These are phyloP conservation scores for Furcula furcula DNA, from an alignment of 2,888 invertebrate genomes.

Conservation along the genomic window DNA sequence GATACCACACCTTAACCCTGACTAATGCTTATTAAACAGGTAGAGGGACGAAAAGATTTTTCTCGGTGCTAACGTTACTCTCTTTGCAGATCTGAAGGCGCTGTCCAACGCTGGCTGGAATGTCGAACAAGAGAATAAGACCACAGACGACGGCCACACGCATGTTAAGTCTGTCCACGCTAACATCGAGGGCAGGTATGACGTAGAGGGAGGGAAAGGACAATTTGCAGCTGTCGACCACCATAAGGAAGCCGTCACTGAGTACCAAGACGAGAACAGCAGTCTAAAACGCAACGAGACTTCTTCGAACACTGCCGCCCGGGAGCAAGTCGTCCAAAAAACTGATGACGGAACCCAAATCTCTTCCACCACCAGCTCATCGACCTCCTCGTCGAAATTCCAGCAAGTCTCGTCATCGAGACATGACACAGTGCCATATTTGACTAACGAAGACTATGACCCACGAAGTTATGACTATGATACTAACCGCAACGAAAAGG, in stretches of 20 bases:
- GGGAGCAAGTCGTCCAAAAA: conserved; percentile 61
- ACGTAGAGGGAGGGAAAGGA: conserved; percentile 84
- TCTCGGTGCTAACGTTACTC: conserved; percentile 6
- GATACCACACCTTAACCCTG: conserved; percentile 42
- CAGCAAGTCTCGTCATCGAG: conserved; percentile 59
- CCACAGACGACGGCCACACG: conserved; percentile 84
- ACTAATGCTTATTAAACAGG: conserved; percentile 70
- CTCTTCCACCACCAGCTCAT: conserved; percentile 61
- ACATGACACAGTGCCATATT: conserved; percentile 60
- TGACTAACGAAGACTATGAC: conserved; percentile 50
- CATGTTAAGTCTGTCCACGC: conserved; percentile 82
- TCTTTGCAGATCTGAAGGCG: conserved; percentile 70
- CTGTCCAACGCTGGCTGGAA: conserved; percentile 84
- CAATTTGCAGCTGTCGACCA: conserved; percentile 84
- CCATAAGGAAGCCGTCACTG: conserved; percentile 77
- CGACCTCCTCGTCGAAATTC: conserved; percentile 55
- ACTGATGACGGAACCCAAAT: conserved; percentile 64
- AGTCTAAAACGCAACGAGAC: conserved; percentile 66
- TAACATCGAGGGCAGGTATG: conserved; percentile 84
- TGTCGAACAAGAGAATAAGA: conserved; percentile 83
- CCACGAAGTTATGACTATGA: conserved; percentile 31
- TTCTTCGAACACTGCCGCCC: conserved; percentile 57
- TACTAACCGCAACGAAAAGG: conserved; percentile 49
- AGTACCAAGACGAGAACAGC: conserved; percentile 66
- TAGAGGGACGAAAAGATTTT: conserved; percentile 14